Evolutionary conservation across 2,797 vertebrate species (phyloP).

Genomic region (Sebastes cheni): DNA sequence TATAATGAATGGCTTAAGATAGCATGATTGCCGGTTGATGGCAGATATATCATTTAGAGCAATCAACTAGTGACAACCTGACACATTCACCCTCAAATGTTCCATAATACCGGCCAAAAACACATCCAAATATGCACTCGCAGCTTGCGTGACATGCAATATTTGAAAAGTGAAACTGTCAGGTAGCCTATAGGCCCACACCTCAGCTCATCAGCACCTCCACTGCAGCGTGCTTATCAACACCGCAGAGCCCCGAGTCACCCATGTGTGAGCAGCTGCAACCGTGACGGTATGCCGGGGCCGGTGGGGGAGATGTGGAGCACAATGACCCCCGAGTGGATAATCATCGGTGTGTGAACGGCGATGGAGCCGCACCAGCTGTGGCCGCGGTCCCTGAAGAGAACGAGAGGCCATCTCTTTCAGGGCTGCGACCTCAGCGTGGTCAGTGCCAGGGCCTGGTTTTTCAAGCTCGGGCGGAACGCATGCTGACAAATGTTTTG

Average conservation of each 20-base stretch:
- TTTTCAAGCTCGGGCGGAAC: slow-evolving; percentile 26
- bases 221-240: slow-evolving; percentile 45
- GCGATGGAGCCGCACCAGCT: slow-evolving; percentile 41
- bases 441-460: slow-evolving; percentile 21
- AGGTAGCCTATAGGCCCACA: not conserved
- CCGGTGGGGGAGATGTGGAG: slow-evolving; percentile 41
- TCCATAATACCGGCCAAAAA: not conserved
- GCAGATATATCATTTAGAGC: not conserved
- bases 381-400: slow-evolving; percentile 46
- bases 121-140: not conserved
- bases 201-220: slow-evolving; percentile 48
- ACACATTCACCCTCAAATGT: not conserved
- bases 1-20: not conserved
- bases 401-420: slow-evolving; percentile 31
- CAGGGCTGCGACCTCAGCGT: slow-evolving; percentile 26
- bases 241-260: slow-evolving; percentile 37
- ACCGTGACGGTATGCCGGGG: slow-evolving; percentile 31
- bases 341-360: slow-evolving; percentile 67
- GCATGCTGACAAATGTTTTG: slow-evolving; percentile 17
- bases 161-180: slow-evolving; percentile 19
- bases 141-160: not conserved
- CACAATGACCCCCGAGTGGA: slow-evolving; percentile 56
- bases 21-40: no score
- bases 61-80: not conserved
- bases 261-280: slow-evolving; percentile 59